Conservation (phyloP, 2,888 invertebrate species). For the Chymomyza caudatula region DNA sequence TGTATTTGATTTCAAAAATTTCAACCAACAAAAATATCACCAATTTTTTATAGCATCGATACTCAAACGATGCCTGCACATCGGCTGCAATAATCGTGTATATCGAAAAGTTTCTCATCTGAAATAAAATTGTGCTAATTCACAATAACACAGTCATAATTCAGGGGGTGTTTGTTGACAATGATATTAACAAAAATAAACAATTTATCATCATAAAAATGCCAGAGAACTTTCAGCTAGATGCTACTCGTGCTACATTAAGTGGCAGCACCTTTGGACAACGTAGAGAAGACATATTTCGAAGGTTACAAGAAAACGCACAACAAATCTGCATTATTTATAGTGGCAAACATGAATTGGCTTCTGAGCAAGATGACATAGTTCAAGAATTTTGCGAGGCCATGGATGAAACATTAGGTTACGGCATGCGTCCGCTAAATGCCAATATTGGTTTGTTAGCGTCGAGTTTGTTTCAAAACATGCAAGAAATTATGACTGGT, state of each 20-base stretch:
- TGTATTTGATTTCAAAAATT: no score
- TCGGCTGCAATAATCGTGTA: neutral
- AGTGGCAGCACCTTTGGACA: conserved; percentile 63
- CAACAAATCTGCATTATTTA: conserved; percentile 87
- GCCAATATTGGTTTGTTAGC: conserved; percentile 73
- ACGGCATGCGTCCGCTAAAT: conserved; percentile 85
- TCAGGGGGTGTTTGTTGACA: neutral
- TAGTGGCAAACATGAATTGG: conserved; percentile 92
- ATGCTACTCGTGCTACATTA: conserved; percentile 41
- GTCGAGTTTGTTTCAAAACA: conserved; percentile 81
- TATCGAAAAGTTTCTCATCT: neutral
- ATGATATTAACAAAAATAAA: neutral
- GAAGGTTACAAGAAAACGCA: conserved; percentile 68
- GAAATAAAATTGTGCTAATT: neutral
- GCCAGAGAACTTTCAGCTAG: conserved; percentile 45
- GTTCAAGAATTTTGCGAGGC: conserved; percentile 83
- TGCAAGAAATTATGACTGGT: conserved; percentile 84
- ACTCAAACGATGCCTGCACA: neutral
- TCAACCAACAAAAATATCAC: no score
- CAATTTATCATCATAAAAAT: conserved; percentile 22
- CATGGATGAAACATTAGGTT: conserved; percentile 87
- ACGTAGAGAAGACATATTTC: conserved; percentile 70
- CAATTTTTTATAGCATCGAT: neutral
- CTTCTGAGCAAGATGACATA: conserved; percentile 88
- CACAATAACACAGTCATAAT: neutral